Evolutionary conservation across 2,113 vertebrate species (phyloP).

Genomic region (Chaetura pelagica): DNA sequence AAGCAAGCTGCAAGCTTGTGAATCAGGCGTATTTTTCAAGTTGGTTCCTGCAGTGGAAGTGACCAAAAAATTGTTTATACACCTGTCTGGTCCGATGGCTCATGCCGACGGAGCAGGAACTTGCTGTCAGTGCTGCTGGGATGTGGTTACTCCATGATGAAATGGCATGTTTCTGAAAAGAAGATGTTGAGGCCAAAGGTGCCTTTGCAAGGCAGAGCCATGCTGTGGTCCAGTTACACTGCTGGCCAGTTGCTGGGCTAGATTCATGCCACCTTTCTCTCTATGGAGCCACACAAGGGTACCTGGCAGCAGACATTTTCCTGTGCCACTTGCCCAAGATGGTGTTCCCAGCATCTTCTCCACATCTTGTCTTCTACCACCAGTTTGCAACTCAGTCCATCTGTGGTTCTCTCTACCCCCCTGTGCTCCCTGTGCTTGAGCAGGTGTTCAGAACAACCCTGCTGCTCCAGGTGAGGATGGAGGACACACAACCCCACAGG

Average conservation of each 20-base stretch:
- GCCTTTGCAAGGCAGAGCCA: background rate
- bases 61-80: constrained; percentile 35
- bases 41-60: constrained; percentile 25
- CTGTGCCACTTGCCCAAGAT: background rate
- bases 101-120: constrained; percentile 27
- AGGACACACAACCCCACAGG: background rate
- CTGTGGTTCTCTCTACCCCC: background rate
- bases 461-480: background rate
- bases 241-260: accelerated
- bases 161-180: background rate
- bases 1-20: background rate
- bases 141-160: background rate
- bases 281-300: accelerated
- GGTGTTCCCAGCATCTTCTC: background rate
- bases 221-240: background rate
- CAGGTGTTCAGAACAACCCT: background rate
- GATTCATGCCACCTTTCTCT: background rate
- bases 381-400: background rate
- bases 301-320: background rate
- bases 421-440: accelerated
- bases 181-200: constrained; percentile 15
- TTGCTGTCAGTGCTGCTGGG: background rate
- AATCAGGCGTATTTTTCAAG: constrained; percentile 44
- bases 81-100: background rate
- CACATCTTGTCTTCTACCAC: background rate